Evolutionary conservation across 2,113 vertebrate species (phyloP), one percentile per base, ranked within the genome.

Genomic region (Orientallactaga bullata): DNA sequence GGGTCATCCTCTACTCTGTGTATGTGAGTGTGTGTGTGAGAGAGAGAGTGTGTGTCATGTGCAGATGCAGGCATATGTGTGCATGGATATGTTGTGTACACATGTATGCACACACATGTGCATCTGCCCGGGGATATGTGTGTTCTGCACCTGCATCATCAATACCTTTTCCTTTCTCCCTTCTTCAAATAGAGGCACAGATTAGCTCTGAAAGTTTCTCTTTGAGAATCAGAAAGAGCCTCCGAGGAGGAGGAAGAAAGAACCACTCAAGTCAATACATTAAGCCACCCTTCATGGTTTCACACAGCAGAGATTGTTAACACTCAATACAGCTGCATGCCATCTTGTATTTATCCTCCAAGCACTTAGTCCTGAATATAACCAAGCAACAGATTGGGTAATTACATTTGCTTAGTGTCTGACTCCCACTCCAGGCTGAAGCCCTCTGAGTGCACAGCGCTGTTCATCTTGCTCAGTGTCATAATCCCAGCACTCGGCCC

Each of bases 1-100:
- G 72, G 84, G 97, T 93, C 93, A 94, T 90, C 69, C 85, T 93
- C 85, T 20, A 58, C 58, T 1, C 16, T 32, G 15, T 42, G 37
- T 30, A 4, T 28, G n/a, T 63, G 80, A 17, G 15, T 60, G 85
- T 55, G 76, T n/a, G 58, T 30, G 63, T 5, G 18, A 30, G 1
- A 26, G 18, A 55, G 42, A n/a, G 5, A 51, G 73, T 58, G 81
- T 32, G 37, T 30, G 66, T 5, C 42, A 17, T 66, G 16, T 55
- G 2, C 16, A 74, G 28, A 10, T 63, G 20, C 63, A 87, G 63
- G 68, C 85, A 61, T 3, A 24, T 7, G 16, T 35, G n/a, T 47
- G 6, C 16, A 30, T 76, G 65, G 23, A 30, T 63, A 26, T 82
- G 28, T 65, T n/a, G 35, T 20, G 26, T 35, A 15, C 5, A 23